Evolutionary conservation across 2,888 invertebrate genomes (phyloP), one percentile per base, ranked within the genome.

Genomic region (Sepioteuthis lessoniana): DNA sequence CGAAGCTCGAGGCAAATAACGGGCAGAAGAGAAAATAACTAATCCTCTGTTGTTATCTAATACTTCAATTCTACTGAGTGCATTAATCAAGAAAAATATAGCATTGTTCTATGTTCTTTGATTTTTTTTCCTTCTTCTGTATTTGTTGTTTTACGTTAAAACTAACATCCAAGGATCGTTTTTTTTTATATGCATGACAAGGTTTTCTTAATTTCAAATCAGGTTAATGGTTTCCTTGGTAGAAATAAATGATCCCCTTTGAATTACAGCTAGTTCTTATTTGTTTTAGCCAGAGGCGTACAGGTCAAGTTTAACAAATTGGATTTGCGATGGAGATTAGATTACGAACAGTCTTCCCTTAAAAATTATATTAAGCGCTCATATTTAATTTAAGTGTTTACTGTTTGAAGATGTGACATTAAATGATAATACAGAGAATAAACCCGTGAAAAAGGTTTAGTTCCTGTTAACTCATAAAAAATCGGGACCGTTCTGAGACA

Each of bases 21-120:
- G n/a, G 76, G n/a, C n/a, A 76, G n/a, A 76, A 76, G 16, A n/a
- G 76, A 76, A 76, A 76, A 76, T 76, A 76, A 76, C 76, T 76
- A 76, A 76, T 76, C 35, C 76, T 35, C 1, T n/a, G 76, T 76
- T 76, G n/a, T 76, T 76, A 76, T 76, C 76, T 76, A 76, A 76
- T 76, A 76, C 76, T 76, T 76, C 76, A 76, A 76, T 76, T 76
- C n/a, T 76, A 76, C 76, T 76, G 76, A 76, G 76, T 76, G 76
- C 76, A 76, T 76, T 76, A n/a, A 76, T 76, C 76, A 76, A 76
- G 76, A 13, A 76, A 76, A n/a, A 76, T 76, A n/a, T 16, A 10
- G 0, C n/a, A n/a, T 76, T 35, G 16, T n/a, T 76, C 13, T n/a
- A n/a, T 35, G 16, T n/a, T 76, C 35, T 76, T 35, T n/a, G 31